Base-by-base conservation (phyloP, 1,140 invertebrate species). In the Yoshiicerus persimilis region DNA sequence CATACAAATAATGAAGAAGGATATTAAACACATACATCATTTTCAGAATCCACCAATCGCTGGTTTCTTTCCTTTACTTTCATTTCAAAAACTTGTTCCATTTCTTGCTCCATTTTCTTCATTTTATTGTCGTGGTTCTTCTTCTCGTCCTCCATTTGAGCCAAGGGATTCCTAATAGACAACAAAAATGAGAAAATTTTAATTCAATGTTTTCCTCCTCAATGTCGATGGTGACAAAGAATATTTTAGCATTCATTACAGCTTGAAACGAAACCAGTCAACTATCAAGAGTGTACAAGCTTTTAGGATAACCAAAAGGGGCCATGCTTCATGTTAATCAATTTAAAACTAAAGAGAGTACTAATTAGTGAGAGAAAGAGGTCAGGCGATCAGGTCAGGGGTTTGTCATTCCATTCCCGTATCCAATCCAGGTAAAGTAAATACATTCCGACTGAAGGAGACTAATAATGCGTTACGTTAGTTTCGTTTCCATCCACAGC, bases 81-180 rank as follows among this genome's bases (percentile, higher is more conserved):
- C 94, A 96, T 95, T 91, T 96, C 96, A 92, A 97, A 96, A 20
- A 98, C 96, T 93, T 99, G 97, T 92, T 99, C 97, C 96, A 98
- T 98, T 93, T 99, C 98, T 83, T 95, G 95, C 92, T 98, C 97
- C 96, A 99, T 98, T 92, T 98, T 98, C 92, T 97, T 97, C 95
- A 99, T 98, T 93, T 99, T 98, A 62, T 95, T 94, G 92, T 98
- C 97, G 91, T 99, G 98, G 92, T 99, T 98, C 86, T 96, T 95
- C 92, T 98, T 98, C 92, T 99, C 98, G 92, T 99, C 98, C 92
- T 99, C 98, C 96, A 99, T 97, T 93, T 99, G 98, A 88, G 97
- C 97, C 89, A 99, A 93, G 77, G 98, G 98, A 94, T 99, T 99
- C 95, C 96, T 98, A 92, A 92, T 93, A 80, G 1, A 13, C 36